Conservation (phyloP, 2,888 invertebrate species). For the Nesidiocoris tenuis region DNA sequence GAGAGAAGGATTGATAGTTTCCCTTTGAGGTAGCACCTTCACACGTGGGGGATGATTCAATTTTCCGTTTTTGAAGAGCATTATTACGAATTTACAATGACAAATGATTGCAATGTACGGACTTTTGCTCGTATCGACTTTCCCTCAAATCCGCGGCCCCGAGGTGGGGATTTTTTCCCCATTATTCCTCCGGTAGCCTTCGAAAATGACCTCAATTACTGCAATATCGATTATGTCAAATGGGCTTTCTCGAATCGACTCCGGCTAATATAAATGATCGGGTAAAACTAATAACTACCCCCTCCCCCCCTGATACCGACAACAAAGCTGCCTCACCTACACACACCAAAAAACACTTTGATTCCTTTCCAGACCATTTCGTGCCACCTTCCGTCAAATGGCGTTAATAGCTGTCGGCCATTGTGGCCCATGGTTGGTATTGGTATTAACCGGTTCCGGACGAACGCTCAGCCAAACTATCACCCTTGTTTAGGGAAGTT, state of each 20-base stretch:
- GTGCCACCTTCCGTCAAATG: not conserved
- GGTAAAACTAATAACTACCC: not conserved
- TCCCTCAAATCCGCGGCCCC: too few species aligned
- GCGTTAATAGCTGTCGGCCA: not conserved
- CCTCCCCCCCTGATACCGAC: not conserved
- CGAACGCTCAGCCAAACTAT: slow-evolving; percentile 6
- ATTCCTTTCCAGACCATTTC: not conserved
- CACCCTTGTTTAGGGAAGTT: slow-evolving; percentile 25
- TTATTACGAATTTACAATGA: not conserved
- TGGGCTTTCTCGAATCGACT: not conserved
- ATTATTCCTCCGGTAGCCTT: too few species aligned
- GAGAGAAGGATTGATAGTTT: not conserved
- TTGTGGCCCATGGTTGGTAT: not conserved
- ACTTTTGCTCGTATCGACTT: too few species aligned
- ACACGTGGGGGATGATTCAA: not conserved
- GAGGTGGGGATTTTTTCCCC: too few species aligned
- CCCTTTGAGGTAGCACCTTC: not conserved
- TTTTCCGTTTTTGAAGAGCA: not conserved
- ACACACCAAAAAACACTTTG: not conserved
- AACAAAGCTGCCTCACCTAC: too few species aligned
- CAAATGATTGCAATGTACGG: too few species aligned
- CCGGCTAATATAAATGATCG: not conserved
- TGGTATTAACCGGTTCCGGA: slow-evolving; percentile 23
- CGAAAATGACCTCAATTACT: not conserved
- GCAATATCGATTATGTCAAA: not conserved